Evolutionary conservation across 2,113 vertebrate genomes (phyloP).

Genomic region (Nematolebias whitei): DNA sequence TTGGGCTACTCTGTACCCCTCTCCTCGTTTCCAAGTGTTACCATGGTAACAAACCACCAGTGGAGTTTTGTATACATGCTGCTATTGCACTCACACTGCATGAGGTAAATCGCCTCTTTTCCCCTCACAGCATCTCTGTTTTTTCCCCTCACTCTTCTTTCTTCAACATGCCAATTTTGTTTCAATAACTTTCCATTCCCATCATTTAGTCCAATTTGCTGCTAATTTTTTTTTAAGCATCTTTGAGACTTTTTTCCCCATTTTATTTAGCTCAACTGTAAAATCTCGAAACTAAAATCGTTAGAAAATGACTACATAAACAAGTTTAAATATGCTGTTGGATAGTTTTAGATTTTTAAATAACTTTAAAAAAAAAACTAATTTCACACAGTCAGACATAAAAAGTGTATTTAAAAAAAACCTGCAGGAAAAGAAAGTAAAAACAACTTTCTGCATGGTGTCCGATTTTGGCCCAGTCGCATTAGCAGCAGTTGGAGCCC

Average conservation of each 20-base stretch:
- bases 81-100: slow-evolving; percentile 56
- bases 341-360: too few relatives aligned
- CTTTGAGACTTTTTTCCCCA: neutral
- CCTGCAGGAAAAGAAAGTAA: neutral
- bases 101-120: slow-evolving; percentile 49
- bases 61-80: slow-evolving; percentile 46
- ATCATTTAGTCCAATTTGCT: slow-evolving; percentile 6
- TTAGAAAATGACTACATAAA: slow-evolving; percentile 14
- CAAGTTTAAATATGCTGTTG: neutral
- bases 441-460: slow-evolving; percentile 20
- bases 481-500: slow-evolving; percentile 31
- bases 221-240: slow-evolving; percentile 4
- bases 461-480: slow-evolving; percentile 23
- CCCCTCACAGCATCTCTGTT: slow-evolving; percentile 44
- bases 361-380: too few relatives aligned
- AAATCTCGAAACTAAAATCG: slow-evolving; percentile 10
- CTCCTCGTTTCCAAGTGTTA: slow-evolving; percentile 37
- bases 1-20: slow-evolving; percentile 28
- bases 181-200: slow-evolving; percentile 25
- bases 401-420: slow-evolving; percentile 1
- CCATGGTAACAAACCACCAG: slow-evolving; percentile 67
- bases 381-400: neutral
- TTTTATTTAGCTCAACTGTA: slow-evolving; percentile 12
- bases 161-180: slow-evolving; percentile 1
- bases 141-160: slow-evolving; percentile 31